Base-by-base conservation (phyloP, 2,797 vertebrate species). In the Diplodus sargus region DNA sequence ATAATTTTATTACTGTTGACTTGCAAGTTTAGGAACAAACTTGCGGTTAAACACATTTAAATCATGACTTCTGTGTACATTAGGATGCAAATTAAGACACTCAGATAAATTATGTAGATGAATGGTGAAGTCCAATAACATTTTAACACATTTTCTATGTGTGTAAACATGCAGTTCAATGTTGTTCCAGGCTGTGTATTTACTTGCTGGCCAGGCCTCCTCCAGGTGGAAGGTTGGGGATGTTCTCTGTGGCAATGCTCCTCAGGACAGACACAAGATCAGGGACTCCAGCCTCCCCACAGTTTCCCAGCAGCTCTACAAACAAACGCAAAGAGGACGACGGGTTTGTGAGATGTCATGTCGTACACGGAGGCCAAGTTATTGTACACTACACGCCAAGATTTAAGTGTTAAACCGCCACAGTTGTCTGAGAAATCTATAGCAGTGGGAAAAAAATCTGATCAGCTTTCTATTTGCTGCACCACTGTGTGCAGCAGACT, bases 201-300 rank as follows among this genome's bases (percentile, higher is more conserved):
- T 96, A 99, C 98, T 99, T 99, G 97, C 97, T 97, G 93, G 97
- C 97, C 94, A 99, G 96, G 91, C 98, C 98, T 94, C 98, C 98
- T 85, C 98, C 98, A 77, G 98, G 98, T 90, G 98, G 98, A 90
- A 99, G 96, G 92, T 99, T 97, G 82, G 97, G 97, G 94, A 99
- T 97, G 94, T 95, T 99, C 94, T 99, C 98, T 87, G 97, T 95
- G 91, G 97, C 97, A 84, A 99, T 96, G 93, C 96, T 97, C 91
- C 97, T 97, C 95, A 99, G 97, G 89, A 99, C 96, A 89, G 98
- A 97, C 92, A 97, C 96, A 94, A 99, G 96, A 92, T 99, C 98
- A 89, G 98, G 98, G 93, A 97, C 93, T 88, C 97, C 97, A 74
- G 97, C 96, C 79, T 99, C 98, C 82, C 96, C 96, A 82, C 96